phyloP scores from a whole-genome alignment of 1,140 invertebrate genomes.

The Venturia canescens region DNA sequence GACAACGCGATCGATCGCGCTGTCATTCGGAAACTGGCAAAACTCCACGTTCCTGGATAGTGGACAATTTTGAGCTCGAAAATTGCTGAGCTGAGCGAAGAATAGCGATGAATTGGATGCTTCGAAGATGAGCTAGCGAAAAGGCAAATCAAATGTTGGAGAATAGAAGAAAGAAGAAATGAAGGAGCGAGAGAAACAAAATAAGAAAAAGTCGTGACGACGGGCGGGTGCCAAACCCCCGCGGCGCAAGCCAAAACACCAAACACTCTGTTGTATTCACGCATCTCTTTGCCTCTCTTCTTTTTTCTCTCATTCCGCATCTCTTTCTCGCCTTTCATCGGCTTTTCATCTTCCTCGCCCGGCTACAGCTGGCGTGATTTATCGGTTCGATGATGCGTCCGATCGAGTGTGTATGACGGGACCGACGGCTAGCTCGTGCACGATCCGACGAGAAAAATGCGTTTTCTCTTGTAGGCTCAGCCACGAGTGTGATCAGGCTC shows the following conservation, averaged over 20 bases:
- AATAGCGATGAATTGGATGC: neutral
- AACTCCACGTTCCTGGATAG: too few species aligned
- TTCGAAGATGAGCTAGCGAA: constrained; percentile 28
- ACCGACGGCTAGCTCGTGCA: constrained; percentile 21
- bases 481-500: neutral
- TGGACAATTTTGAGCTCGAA: too few species aligned
- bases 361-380: constrained; percentile 58
- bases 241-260: constrained; percentile 71
- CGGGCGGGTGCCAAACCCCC: constrained; percentile 64
- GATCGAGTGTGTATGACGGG: constrained; percentile 49
- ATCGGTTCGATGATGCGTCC: constrained; percentile 63
- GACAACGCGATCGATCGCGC: too few species aligned
- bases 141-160: constrained; percentile 15
- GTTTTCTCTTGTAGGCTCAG: neutral
- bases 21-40: too few species aligned
- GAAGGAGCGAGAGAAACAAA: neutral
- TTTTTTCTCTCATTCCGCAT: neutral
- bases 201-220: constrained; percentile 30
- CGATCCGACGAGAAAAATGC: neutral
- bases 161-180: neutral
- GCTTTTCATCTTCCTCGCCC: constrained; percentile 14
- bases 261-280: constrained; percentile 55
- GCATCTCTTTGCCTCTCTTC: neutral
- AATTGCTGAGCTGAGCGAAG: neutral
- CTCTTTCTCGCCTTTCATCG: constrained; percentile 19